Base-by-base conservation (phyloP, 2,113 vertebrate species). In the Pipra filicauda region DNA sequence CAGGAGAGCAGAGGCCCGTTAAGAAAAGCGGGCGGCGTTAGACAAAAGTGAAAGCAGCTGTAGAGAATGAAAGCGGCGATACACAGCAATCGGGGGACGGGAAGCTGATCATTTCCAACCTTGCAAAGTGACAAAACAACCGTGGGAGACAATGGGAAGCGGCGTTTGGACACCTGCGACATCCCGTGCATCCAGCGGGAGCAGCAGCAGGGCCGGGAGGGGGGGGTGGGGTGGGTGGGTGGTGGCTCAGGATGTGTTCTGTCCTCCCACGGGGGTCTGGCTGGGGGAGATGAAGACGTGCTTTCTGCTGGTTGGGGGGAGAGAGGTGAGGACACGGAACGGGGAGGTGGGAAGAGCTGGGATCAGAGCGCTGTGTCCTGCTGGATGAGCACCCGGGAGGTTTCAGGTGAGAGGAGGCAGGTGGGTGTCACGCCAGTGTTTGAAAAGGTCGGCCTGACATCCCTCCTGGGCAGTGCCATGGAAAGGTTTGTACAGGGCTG, bases 1-100 rank as follows among this genome's bases (percentile, higher is more conserved):
- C 95, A 96, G 93, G 93, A 94, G 93, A 95, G 93, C 86, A 78
- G 91, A 55, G 94, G 80, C 86, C 94, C 83, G 92, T 46, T 94
- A 88, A 95, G 96, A 79, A 92, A 88, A 97, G 94, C 83, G 6
- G 72, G 64, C 7, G 17, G 88, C 23, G 2, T 90, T 44, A 97
- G 80, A 96, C 93, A 97, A 95, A 96, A 95, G 89, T 91, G 89
- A 75, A 72, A 71, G 31, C 91, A 95, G 96, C 96, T 97, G 95
- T 37, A 58, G 89, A 58, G 83, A 91, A 77, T 92, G 91, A 95
- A 95, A 94, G 82, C 83, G 15, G 96, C 31, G 14, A 51, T 26
- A 37, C 22, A 55, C 57, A n/a, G 89, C n/a, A 28, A 41, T 35
- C 3, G 43, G n/a, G 44, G 65, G 72, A 88, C 1, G 27, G 76